These are phyloP conservation scores for Protophormia terraenovae DNA, from an alignment of 2,888 invertebrate genomes.

Conservation along the genomic window DNA sequence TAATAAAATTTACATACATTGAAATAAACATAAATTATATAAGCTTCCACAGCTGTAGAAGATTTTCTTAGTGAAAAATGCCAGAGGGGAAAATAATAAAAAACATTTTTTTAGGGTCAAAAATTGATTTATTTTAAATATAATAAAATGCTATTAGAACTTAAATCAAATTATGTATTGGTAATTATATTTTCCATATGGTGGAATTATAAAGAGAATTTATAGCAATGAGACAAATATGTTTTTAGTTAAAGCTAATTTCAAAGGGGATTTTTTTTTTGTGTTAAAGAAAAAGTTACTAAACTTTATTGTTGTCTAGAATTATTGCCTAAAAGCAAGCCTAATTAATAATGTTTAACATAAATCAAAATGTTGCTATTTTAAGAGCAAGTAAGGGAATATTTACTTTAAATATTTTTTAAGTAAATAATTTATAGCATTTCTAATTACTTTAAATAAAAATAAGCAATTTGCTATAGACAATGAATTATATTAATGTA, in stretches of 20 bases:
- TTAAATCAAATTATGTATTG: not conserved
- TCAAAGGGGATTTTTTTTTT: too few species aligned
- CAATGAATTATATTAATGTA: too few species aligned
- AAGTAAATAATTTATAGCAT: too few species aligned
- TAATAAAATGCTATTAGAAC: not conserved
- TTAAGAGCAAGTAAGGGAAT: too few species aligned
- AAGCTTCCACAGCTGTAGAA: not conserved
- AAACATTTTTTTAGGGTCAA: not conserved
- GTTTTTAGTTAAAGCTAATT: too few species aligned
- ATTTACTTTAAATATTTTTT: too few species aligned
- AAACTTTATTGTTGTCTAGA: not conserved
- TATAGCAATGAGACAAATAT: too few species aligned
- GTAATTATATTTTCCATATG: not conserved
- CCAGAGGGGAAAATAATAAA: not conserved
- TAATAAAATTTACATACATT: too few species aligned
- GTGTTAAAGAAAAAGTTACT: too few species aligned
- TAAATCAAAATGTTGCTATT: not conserved
- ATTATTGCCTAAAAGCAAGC: too few species aligned
- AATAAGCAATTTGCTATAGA: too few species aligned
- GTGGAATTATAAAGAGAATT: not conserved
- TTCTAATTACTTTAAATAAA: not conserved
- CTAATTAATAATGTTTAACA: not conserved
- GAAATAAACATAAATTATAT: conserved; percentile 11
- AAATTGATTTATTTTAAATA: conserved; percentile 6
- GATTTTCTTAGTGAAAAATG: not conserved